Evolutionary conservation across 1,140 invertebrate species (phyloP).

Genomic region (Pseudomyrmex cubaensis): DNA sequence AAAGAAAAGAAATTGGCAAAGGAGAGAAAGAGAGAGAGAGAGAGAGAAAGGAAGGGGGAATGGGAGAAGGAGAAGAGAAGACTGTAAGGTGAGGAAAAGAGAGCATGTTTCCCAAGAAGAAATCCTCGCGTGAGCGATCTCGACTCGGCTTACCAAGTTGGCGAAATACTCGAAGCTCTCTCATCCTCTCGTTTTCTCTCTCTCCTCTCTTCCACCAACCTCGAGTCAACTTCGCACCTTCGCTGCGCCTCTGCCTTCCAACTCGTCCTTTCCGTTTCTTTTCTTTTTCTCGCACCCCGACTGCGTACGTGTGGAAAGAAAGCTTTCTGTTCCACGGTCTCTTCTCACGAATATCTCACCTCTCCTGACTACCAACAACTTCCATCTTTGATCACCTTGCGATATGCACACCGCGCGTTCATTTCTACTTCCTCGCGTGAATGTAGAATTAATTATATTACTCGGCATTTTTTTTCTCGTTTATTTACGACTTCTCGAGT

Average conservation of each 20-base stretch:
- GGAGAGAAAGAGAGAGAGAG: slow-evolving; percentile 16
- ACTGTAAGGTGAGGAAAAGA: slow-evolving; percentile 19
- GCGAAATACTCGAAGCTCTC: slow-evolving; percentile 78
- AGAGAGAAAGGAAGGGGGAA: too few species aligned
- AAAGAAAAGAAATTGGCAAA: slow-evolving; percentile 9
- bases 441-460: slow-evolving; percentile 36
- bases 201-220: slow-evolving; percentile 40
- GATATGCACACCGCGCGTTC: slow-evolving; percentile 18
- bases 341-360: slow-evolving; percentile 36
- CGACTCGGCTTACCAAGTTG: slow-evolving; percentile 80
- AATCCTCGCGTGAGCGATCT: slow-evolving; percentile 78
- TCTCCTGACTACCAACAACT: slow-evolving; percentile 40
- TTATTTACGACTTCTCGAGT: too few species aligned
- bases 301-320: slow-evolving; percentile 67
- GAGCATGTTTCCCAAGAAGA: slow-evolving; percentile 62
- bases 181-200: slow-evolving; percentile 61
- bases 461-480: not conserved
- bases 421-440: slow-evolving; percentile 1
- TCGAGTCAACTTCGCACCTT: slow-evolving; percentile 62
- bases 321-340: slow-evolving; percentile 54
- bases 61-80: slow-evolving; percentile 6
- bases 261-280: slow-evolving; percentile 34
- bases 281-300: slow-evolving; percentile 42
- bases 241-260: slow-evolving; percentile 29
- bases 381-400: slow-evolving; percentile 26